These are phyloP conservation scores for Bombus affinis DNA, from an alignment of 1,140 invertebrate species.

Conservation along the genomic window DNA sequence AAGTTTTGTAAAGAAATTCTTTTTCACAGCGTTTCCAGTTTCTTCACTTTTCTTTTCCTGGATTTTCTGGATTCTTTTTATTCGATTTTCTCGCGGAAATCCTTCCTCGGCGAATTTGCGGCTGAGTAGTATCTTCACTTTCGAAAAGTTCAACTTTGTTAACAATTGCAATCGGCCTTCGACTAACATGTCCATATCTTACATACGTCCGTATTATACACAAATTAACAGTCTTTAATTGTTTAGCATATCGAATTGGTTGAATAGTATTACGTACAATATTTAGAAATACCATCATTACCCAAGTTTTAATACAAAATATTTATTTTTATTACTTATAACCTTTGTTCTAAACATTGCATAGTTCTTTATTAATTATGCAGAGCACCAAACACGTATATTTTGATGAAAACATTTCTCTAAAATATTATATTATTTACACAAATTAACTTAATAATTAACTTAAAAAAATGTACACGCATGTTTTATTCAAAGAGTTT, in stretches of 20 bases:
- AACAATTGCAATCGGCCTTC: slow-evolving; percentile 64
- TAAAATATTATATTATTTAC: background rate
- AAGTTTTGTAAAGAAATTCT: slow-evolving; percentile 9
- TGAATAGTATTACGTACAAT: background rate
- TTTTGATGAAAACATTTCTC: background rate
- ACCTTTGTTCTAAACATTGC: background rate
- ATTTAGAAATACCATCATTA: slow-evolving; percentile 36
- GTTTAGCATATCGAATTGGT: background rate
- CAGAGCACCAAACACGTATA: background rate
- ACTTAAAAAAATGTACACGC: background rate
- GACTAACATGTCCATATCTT: slow-evolving; percentile 42
- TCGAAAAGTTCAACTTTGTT: slow-evolving; percentile 74
- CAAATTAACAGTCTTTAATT: background rate
- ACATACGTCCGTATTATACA: slow-evolving; percentile 48
- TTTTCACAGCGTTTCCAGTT: background rate
- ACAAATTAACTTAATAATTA: background rate
- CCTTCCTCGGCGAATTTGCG: background rate
- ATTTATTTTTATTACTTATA: background rate
- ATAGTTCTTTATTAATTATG: background rate
- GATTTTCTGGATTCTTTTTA: slow-evolving; percentile 1
- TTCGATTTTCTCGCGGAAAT: background rate
- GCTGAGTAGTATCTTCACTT: slow-evolving; percentile 39
- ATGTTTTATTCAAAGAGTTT: background rate
- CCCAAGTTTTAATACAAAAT: background rate
- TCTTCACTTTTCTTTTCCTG: slow-evolving; percentile 44